Evolutionary conservation across 2,113 vertebrate species (phyloP), one percentile per base, ranked within the genome.

Genomic region (Cranoglanis bouderius): DNA sequence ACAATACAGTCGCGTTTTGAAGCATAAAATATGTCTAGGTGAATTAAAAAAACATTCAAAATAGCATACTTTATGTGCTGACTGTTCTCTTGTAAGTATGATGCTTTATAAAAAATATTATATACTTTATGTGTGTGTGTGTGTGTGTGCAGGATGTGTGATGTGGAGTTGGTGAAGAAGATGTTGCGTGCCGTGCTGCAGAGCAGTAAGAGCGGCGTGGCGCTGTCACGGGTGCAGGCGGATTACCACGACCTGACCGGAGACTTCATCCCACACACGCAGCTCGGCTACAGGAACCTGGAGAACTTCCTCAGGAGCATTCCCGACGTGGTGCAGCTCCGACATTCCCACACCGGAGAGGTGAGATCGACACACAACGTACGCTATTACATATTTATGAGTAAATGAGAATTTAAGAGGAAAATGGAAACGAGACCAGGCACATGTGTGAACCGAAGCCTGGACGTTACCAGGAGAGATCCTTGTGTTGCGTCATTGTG

Each of bases 131-230:
- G 29, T 32, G 65, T 67, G 65, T 67, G 26, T 80, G 43, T 59
- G 38, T 78, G 16, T 19, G 38, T 40, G 53, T 49, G 29, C 19
- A 96, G 96, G 92, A 98, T 98, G 97, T 92, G 95, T 81, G 97
- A 98, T 75, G 91, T 92, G 9, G 95, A 96, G 72, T 92, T 96
- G 59, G 92, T 96, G 55, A 95, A 96, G 65, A 99, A 98, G 93
- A 96, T 97, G 92, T 90, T 99, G 55, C 93, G 97, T 88, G 95
- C 98, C 80, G 97, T 98, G 53, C 96, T 99, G 46, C 97, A 97
- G 92, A 94, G 97, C 72, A 96, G 96, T 91, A 99, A 98, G 92
- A 92, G 88, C 0, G 97, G 98, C 0, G 57, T 99, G 91, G 92
- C 93, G 19, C 82, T 98, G 32, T 82, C 84, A 10, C 95, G 90